phyloP scores from a whole-genome alignment of 1,140 invertebrate species.

The Helicoverpa armigera region DNA sequence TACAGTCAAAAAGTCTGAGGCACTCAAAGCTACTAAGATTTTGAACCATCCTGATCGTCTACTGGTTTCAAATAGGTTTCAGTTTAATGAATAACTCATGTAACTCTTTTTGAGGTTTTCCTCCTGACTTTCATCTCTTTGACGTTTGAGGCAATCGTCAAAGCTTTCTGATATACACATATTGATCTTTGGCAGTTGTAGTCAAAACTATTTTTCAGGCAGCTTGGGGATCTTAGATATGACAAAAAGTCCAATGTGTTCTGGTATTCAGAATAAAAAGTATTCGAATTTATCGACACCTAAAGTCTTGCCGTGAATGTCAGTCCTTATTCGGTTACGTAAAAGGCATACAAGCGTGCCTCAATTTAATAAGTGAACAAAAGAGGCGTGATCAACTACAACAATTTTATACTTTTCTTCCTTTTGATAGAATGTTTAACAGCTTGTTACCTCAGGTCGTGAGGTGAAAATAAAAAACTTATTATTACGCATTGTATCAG shows the following conservation, averaged over 20 bases:
- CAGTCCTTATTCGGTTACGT: constrained; percentile 22
- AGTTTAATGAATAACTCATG: too few species aligned
- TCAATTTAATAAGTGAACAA: constrained; percentile 35
- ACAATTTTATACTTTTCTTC: constrained; percentile 34
- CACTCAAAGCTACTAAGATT: too few species aligned
- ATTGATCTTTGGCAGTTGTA: too few species aligned
- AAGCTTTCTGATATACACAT: too few species aligned
- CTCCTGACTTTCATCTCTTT: too few species aligned
- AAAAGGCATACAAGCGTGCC: constrained; percentile 10
- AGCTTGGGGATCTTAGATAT: too few species aligned
- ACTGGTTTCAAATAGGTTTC: too few species aligned
- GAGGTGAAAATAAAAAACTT: constrained; percentile 47
- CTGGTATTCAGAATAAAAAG: neutral
- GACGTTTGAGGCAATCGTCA: too few species aligned
- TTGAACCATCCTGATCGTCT: too few species aligned
- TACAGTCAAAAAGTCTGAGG: neutral
- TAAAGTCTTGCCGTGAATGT: neutral
- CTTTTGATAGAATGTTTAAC: constrained; percentile 58
- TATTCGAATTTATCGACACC: neutral
- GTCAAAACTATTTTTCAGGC: too few species aligned
- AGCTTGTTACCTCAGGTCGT: constrained; percentile 56
- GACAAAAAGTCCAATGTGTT: too few species aligned
- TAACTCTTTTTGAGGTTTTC: too few species aligned
- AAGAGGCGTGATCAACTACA: constrained; percentile 20
- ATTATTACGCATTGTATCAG: constrained; percentile 31